Evolutionary conservation across 2,113 vertebrate genomes (phyloP).

Genomic region (Clarias gariepinus): DNA sequence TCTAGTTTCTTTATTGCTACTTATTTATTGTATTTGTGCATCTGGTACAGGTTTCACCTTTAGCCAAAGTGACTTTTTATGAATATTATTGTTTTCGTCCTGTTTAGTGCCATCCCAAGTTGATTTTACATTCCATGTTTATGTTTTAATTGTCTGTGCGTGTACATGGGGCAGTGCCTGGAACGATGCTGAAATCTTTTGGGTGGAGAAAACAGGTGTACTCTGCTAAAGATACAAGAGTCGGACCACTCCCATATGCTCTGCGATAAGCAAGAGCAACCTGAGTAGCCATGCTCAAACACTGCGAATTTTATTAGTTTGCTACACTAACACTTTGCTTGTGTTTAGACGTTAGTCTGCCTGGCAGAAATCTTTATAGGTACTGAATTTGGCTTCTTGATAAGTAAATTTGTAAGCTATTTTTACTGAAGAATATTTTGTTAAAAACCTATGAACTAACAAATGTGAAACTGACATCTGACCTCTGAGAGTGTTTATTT

Average conservation of each 20-base stretch:
- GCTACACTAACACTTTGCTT: not conserved
- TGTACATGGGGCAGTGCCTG: conserved; percentile 22
- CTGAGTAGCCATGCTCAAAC: conserved; percentile 27
- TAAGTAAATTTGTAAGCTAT: not conserved
- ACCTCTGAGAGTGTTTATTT: not conserved
- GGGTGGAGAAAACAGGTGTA: conserved; percentile 74
- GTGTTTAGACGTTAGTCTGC: not conserved
- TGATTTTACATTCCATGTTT: conserved; percentile 63
- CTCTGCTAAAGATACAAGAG: conserved; percentile 74
- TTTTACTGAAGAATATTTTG: not conserved
- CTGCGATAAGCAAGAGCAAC: conserved; percentile 54
- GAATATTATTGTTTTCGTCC: conserved; percentile 68
- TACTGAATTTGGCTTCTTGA: not conserved
- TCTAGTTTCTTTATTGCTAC: not conserved
- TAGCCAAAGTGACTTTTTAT: conserved; percentile 69
- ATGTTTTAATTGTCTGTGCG: conserved; percentile 67
- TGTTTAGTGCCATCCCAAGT: conserved; percentile 59
- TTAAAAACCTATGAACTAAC: not conserved
- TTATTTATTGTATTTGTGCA: not conserved
- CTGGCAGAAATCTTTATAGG: not conserved
- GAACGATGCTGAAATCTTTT: conserved; percentile 67
- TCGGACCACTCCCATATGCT: conserved; percentile 73
- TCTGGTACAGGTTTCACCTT: conserved; percentile 64
- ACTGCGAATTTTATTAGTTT: conserved; percentile 21
- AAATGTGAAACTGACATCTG: not conserved